Evolutionary conservation across 2,888 invertebrate species (phyloP).

Genomic region (Aromia moschata): DNA sequence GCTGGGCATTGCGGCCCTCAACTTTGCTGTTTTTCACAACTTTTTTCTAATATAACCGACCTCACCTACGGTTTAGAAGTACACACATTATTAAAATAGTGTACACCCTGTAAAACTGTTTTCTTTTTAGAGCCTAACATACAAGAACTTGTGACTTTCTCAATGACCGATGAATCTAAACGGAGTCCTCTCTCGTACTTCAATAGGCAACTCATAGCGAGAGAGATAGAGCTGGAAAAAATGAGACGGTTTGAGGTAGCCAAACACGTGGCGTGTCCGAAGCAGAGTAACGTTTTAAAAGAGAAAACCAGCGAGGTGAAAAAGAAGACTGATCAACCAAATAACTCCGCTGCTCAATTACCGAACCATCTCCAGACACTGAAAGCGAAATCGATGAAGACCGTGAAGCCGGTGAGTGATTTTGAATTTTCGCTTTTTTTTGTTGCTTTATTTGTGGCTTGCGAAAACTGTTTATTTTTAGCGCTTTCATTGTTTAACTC

Average conservation of each 20-base stretch:
- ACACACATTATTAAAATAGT: no score
- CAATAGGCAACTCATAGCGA: slow-evolving; percentile 80
- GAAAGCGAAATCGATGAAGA: slow-evolving; percentile 68
- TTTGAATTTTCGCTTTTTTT: no score
- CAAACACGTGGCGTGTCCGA: slow-evolving; percentile 38
- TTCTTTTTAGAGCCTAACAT: slow-evolving; percentile 83
- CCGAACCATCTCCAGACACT: slow-evolving; percentile 80
- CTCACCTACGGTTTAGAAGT: no score
- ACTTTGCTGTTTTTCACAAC: no score
- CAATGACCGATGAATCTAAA: slow-evolving; percentile 27
- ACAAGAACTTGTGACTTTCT: slow-evolving; percentile 70
- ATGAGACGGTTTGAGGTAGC: slow-evolving; percentile 61
- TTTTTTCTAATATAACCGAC: no score
- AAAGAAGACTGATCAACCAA: no score
- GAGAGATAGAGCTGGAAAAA: slow-evolving; percentile 83
- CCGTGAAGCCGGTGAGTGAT: slow-evolving; percentile 15
- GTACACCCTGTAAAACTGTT: no score
- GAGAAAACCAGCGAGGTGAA: no score
- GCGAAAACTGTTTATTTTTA: no score
- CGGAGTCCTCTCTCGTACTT: slow-evolving; percentile 69
- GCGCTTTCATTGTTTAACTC: no score
- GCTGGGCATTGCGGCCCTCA: no score
- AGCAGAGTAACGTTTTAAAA: slow-evolving; percentile 57
- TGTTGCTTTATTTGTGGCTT: no score
- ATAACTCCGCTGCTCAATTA: slow-evolving; percentile 56